Conservation (phyloP, 2,888 invertebrate species). For the Ashinkailepas kermadecensis region DNA sequence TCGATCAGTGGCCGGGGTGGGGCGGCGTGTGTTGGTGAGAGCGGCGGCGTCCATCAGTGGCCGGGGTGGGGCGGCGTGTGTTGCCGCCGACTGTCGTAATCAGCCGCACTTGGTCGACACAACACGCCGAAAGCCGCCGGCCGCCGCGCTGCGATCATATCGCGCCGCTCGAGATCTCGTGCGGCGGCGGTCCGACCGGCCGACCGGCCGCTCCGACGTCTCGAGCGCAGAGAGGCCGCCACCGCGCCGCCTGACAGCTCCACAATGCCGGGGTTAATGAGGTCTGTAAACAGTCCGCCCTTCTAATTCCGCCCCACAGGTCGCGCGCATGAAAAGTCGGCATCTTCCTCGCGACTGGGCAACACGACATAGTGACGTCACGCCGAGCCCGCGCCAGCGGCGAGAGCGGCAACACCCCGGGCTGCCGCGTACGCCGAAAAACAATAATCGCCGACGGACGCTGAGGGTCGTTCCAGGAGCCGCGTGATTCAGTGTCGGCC, state of each 20-base stretch:
- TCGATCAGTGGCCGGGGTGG: too few relatives aligned
- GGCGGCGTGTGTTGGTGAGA: neutral
- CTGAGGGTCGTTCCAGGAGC: neutral
- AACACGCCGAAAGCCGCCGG: neutral
- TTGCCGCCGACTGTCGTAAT: neutral
- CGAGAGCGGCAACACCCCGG: too few relatives aligned
- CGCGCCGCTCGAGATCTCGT: neutral
- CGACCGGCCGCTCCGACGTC: neutral
- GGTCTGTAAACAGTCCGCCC: slow-evolving; percentile 19
- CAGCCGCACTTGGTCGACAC: neutral
- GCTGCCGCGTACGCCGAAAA: neutral
- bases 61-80: too few relatives aligned
- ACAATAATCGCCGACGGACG: neutral
- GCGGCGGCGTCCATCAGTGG: too few relatives aligned
- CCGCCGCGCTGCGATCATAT: neutral
- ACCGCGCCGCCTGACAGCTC: neutral
- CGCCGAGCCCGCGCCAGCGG: too few relatives aligned
- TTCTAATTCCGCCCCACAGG: neutral
- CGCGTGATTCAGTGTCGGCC: neutral
- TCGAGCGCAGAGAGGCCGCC: neutral
- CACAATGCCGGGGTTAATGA: slow-evolving; percentile 21
- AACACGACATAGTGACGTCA: neutral
- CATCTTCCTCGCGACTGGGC: neutral
- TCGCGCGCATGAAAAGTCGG: neutral
- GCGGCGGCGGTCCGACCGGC: too few relatives aligned